A percentile compares a stretch with the other conserved stretches of the same genome.
phyloP scores from a whole-genome alignment of 92 coral and sea anemone species.

The Epizoanthus scotinus region DNA sequence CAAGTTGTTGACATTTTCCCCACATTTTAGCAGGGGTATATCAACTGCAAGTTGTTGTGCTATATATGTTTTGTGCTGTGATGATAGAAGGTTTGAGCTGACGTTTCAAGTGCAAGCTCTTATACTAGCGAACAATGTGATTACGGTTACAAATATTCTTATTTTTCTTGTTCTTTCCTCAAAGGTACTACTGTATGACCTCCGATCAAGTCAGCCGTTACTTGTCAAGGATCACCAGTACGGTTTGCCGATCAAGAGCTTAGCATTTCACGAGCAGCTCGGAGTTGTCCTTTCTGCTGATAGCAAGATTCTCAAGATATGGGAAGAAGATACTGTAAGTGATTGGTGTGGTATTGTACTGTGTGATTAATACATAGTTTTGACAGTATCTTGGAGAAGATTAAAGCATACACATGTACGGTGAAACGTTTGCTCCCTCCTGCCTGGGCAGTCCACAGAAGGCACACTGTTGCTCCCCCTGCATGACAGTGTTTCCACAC shows the following conservation, averaged over 20 bases:
- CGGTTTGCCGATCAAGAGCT: constrained; percentile 94
- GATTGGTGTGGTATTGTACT: background rate
- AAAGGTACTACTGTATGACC: constrained; percentile 88
- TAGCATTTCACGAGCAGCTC: constrained; percentile 83
- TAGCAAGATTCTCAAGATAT: constrained; percentile 89
- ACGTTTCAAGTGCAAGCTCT: background rate
- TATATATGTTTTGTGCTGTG: too few relatives aligned
- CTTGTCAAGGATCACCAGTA: constrained; percentile 93
- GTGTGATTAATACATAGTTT: too few relatives aligned
- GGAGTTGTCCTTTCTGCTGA: constrained; percentile 86
- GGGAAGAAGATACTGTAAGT: constrained; percentile 95
- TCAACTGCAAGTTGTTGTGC: background rate
- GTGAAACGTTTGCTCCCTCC: too few relatives aligned
- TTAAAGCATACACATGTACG: too few relatives aligned
- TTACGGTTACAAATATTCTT: background rate
- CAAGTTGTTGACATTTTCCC: too few relatives aligned
- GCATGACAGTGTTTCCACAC: too few relatives aligned
- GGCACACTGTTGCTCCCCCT: too few relatives aligned
- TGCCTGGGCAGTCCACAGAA: too few relatives aligned
- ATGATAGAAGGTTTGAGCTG: too few relatives aligned
- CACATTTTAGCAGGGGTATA: background rate
- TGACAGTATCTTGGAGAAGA: too few relatives aligned
- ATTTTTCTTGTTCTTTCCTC: background rate
- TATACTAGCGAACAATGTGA: background rate
- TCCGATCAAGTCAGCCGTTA: constrained; percentile 88